Base-by-base conservation (phyloP, 2,797 vertebrate species). In the Melanogrammus aeglefinus region DNA sequence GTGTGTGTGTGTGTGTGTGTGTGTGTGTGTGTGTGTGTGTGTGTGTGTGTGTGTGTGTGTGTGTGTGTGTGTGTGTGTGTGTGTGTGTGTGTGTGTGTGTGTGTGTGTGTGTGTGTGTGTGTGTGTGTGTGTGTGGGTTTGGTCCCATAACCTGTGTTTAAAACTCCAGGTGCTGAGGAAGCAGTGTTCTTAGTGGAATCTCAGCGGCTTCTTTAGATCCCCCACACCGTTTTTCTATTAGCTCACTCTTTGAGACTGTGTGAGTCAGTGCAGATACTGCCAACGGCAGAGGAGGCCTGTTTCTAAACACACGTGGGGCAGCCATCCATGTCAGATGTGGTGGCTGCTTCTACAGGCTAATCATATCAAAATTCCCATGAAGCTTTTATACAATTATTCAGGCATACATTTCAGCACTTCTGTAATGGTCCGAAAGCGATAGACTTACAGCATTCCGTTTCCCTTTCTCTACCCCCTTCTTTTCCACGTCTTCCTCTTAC, bases 221-320 rank as follows among this genome's bases (percentile, higher is more conserved):
- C 82, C 77, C 72, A 51, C 0, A 13, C 82, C 84, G 86, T 57
- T 85, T 80, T 85, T 73, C 73, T 85, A 81, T 90, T 74, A 84
- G 75, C 76, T 79, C 84, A 81, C 79, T 80, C 76, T 79, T 69
- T 86, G 87, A 39, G 81, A 91, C 82, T 78, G 35, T 47, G 75
- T 91, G 91, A 92, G 82, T 91, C 88, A 91, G 77, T 77, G 81
- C 27, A 76, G 81, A 82, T 80, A 13, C 66, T 85, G 77, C 38
- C 21, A 4, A 39, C 12, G 63, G 74, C 39, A 72, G 7, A 73
- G 74, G 57, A 16, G 6, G 38, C 33, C 39, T 74, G 79, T 73
- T 76, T 10, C 9, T 57, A 36, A 24, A 10, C 8, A 63, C 57
- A 51, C 6, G 47, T 4, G 4, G 47, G 57, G 57, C 47, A 57